Evolutionary conservation across 1,140 invertebrate genomes (phyloP).

Genomic region (Anastatus disparis): DNA sequence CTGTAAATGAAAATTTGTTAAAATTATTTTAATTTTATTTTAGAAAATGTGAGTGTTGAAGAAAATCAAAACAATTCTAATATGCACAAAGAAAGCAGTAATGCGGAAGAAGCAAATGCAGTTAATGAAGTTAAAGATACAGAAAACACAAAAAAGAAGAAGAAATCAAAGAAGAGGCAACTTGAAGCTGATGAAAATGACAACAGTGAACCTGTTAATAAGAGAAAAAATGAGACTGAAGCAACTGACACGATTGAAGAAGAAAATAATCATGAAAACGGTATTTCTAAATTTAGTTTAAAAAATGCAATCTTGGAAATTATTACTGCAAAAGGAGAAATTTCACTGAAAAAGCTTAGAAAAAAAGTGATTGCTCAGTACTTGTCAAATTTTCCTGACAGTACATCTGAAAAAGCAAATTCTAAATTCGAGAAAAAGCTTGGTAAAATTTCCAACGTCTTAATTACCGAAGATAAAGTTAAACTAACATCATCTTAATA

Average conservation of each 20-base stretch:
- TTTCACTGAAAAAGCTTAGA: constrained; percentile 61
- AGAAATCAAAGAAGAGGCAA: constrained; percentile 44
- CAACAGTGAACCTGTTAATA: constrained; percentile 3
- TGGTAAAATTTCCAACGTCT: constrained; percentile 54
- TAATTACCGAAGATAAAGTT: constrained; percentile 53
- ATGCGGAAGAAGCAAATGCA: constrained; percentile 37
- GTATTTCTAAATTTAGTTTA: constrained; percentile 57
- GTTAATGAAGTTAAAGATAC: constrained; percentile 35
- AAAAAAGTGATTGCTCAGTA: constrained; percentile 61
- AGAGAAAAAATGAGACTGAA: constrained; percentile 29
- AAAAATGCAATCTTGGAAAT: constrained; percentile 58
- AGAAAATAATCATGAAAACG: constrained; percentile 21
- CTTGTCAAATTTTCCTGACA: constrained; percentile 47
- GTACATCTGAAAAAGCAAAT: constrained; percentile 53
- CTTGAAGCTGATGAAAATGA: constrained; percentile 40
- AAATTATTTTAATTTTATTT: constrained; percentile 29
- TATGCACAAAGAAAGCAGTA: constrained; percentile 50
- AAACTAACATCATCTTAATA: constrained; percentile 29
- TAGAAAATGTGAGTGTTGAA: constrained; percentile 33
- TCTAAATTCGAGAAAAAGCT: constrained; percentile 64
- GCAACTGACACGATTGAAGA: neutral
- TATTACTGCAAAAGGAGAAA: constrained; percentile 56
- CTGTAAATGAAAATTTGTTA: neutral
- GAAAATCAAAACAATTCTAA: constrained; percentile 62
- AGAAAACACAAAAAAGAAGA: constrained; percentile 42